phyloP scores from a whole-genome alignment of 2,888 invertebrate genomes.

The Crepidodera aurea region DNA sequence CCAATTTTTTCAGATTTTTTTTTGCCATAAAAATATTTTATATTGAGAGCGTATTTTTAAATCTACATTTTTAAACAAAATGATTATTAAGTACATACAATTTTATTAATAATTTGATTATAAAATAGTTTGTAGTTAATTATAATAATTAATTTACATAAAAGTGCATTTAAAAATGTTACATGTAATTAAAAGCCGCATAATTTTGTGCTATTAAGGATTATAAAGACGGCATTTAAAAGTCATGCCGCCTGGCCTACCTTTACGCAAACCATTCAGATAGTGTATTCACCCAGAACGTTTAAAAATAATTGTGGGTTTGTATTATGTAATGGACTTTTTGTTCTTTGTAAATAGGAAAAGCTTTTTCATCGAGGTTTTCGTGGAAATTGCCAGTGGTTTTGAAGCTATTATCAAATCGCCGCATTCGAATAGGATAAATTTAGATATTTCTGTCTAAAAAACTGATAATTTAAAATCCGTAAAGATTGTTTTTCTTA shows the following conservation, averaged over 20 bases:
- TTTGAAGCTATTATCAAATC: not conserved
- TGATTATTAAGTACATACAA: no score
- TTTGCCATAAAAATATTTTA: no score
- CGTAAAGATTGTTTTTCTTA: no score
- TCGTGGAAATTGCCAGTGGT: not conserved
- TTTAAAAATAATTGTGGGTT: slow-evolving; percentile 22
- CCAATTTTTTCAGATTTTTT: no score
- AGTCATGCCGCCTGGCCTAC: not conserved
- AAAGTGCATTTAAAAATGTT: no score
- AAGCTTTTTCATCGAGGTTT: slow-evolving; percentile 7
- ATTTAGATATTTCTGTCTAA: no score
- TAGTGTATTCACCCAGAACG: slow-evolving; percentile 3
- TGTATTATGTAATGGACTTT: slow-evolving; percentile 23
- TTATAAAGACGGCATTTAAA: not conserved
- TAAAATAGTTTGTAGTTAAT: no score
- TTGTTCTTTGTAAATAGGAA: slow-evolving; percentile 13
- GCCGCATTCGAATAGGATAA: not conserved
- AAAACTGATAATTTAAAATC: no score
- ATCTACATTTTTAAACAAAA: no score
- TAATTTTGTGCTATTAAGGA: not conserved
- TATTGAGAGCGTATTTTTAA: no score
- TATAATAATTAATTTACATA: no score
- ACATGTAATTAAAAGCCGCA: not conserved
- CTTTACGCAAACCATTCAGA: not conserved
- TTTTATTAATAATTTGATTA: no score